These are phyloP conservation scores for Ennomos quercinarius DNA, from an alignment of 2,888 invertebrate genomes.

Conservation along the genomic window DNA sequence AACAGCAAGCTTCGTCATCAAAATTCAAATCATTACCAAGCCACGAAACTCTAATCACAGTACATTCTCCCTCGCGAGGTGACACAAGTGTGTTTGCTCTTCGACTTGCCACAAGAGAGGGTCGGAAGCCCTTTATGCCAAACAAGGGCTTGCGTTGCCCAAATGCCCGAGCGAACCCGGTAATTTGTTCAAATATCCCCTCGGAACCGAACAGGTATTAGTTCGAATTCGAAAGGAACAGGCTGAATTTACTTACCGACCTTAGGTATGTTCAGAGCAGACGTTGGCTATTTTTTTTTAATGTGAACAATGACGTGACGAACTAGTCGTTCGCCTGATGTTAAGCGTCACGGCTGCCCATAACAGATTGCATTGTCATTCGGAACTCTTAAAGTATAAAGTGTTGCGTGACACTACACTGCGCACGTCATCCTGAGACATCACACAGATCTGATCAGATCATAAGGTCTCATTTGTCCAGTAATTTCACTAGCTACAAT, in stretches of 20 bases:
- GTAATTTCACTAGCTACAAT: too few relatives aligned
- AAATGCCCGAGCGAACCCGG: constrained; percentile 58
- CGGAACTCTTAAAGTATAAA: too few relatives aligned
- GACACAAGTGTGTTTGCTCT: constrained; percentile 70
- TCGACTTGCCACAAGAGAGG: constrained; percentile 68
- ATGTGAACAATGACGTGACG: too few relatives aligned
- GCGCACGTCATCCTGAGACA: too few relatives aligned
- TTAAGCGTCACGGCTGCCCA: too few relatives aligned
- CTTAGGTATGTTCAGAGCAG: not conserved
- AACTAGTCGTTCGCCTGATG: too few relatives aligned
- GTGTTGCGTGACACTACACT: too few relatives aligned
- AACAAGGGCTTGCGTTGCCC: constrained; percentile 60
- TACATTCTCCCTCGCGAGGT: constrained; percentile 51
- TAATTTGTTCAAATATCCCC: constrained; percentile 69
- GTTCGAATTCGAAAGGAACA: constrained; percentile 27
- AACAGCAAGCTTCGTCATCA: not conserved
- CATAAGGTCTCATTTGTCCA: too few relatives aligned
- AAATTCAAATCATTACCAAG: constrained; percentile 40
- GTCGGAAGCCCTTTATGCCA: constrained; percentile 62
- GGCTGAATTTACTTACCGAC: constrained; percentile 6
- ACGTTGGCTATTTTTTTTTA: constrained; percentile 5
- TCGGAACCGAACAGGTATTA: constrained; percentile 40
- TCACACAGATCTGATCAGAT: too few relatives aligned
- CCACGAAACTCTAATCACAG: constrained; percentile 55
- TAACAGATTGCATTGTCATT: too few relatives aligned